These are phyloP conservation scores for Platanista minor DNA, from an alignment of 2,113 vertebrate species.

Conservation along the genomic window DNA sequence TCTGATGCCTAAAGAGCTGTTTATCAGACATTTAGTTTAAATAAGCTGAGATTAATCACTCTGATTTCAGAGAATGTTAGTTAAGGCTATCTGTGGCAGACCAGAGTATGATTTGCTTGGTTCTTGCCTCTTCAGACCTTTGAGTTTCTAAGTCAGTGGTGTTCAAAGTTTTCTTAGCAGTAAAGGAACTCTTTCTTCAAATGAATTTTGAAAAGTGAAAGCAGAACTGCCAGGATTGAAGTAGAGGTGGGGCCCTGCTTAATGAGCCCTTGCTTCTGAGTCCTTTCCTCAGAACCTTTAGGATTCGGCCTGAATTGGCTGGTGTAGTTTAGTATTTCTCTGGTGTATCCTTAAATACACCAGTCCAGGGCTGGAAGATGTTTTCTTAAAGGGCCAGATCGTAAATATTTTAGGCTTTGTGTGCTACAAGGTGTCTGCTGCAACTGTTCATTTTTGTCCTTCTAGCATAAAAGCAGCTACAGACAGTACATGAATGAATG, in stretches of 20 bases:
- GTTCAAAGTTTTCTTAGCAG: neutral
- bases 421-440: neutral
- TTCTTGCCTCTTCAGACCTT: neutral
- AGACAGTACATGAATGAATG: neutral
- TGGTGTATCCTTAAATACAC: neutral
- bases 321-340: neutral
- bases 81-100: neutral
- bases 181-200: neutral
- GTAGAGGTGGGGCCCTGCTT: neutral
- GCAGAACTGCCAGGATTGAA: neutral
- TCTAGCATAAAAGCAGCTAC: neutral
- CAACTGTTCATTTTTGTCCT: neutral
- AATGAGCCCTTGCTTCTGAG: neutral
- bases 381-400: neutral
- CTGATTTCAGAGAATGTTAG: neutral
- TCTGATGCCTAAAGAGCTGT: neutral
- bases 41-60: neutral
- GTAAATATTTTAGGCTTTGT: neutral
- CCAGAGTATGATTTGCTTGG: neutral
- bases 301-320: neutral
- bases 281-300: neutral
- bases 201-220: neutral
- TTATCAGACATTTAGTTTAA: neutral
- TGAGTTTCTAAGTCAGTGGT: neutral
- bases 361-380: too few species aligned